Conservation (phyloP, 2,113 vertebrate genomes). For the Salminus brasiliensis region DNA sequence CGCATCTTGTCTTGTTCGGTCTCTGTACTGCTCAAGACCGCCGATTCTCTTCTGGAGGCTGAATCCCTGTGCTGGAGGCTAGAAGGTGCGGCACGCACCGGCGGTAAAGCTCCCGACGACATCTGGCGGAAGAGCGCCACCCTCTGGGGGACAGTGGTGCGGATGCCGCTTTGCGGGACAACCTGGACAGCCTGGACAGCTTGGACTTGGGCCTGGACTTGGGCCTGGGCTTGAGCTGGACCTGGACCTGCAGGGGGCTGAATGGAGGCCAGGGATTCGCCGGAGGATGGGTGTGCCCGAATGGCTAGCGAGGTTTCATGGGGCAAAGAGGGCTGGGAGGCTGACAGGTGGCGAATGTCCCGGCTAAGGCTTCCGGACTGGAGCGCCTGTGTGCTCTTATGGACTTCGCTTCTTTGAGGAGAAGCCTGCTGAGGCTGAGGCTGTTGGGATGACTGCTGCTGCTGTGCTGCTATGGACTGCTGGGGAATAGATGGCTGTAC, state of each 20-base stretch:
- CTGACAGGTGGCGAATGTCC: slow-evolving; percentile 93
- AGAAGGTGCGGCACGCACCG: slow-evolving; percentile 77
- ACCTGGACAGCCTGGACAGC: slow-evolving; percentile 70
- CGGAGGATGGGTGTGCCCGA: slow-evolving; percentile 86
- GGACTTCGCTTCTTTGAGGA: slow-evolving; percentile 83
- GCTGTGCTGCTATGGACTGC: slow-evolving; percentile 64
- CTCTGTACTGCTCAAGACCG: slow-evolving; percentile 90
- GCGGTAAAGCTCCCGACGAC: slow-evolving; percentile 93
- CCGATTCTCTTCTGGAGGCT: slow-evolving; percentile 81
- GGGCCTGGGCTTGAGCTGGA: slow-evolving; percentile 56
- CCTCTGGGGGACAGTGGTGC: slow-evolving; percentile 84
- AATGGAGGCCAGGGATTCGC: slow-evolving; percentile 89
- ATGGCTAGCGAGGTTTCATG: slow-evolving; percentile 87
- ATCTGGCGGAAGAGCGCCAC: slow-evolving; percentile 94
- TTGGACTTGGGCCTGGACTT: neutral
- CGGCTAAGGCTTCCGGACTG: slow-evolving; percentile 88
- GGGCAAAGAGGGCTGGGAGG: slow-evolving; percentile 96
- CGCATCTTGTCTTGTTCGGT: slow-evolving; percentile 94
- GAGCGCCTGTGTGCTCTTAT: slow-evolving; percentile 90
- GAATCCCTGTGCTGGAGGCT: slow-evolving; percentile 84
- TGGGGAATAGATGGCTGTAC: slow-evolving; percentile 77
- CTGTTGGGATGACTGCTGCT: slow-evolving; percentile 59
- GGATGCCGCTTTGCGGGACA: slow-evolving; percentile 75
- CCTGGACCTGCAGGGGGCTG: slow-evolving; percentile 78
- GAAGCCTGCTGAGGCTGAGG: slow-evolving; percentile 77